Conservation (phyloP, 2,113 vertebrate species). For the Ursus arctos region DNA sequence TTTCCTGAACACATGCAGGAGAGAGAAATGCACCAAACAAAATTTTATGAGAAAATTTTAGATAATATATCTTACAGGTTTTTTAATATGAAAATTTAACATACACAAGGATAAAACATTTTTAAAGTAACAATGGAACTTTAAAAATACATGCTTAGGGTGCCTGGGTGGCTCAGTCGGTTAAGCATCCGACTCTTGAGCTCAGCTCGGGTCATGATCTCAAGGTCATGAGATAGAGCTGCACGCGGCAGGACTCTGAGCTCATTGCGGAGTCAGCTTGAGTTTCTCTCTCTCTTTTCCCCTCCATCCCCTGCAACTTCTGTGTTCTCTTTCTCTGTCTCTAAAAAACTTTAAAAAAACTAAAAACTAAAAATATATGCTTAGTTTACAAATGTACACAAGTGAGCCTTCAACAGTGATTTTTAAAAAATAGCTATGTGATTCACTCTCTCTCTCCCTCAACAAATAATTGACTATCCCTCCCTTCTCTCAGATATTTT, state of each 20-base stretch:
- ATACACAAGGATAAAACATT: background rate
- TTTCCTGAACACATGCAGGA: background rate
- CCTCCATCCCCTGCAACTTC: background rate
- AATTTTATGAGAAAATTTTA: background rate
- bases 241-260: background rate
- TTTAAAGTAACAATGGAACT: background rate
- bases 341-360: background rate
- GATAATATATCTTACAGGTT: background rate
- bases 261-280: background rate
- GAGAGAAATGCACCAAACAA: background rate
- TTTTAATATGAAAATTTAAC: conserved; percentile 21
- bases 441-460: background rate
- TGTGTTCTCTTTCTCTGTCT: background rate
- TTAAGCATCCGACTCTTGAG: background rate
- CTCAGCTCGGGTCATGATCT: background rate
- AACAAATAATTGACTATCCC: background rate
- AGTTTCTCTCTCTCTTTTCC: background rate
- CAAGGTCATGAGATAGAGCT: background rate
- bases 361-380: background rate
- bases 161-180: background rate
- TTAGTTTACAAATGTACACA: background rate
- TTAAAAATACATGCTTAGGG: background rate
- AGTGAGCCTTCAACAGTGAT: background rate
- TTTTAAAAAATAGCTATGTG: background rate
- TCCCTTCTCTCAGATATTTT: background rate